Base-by-base conservation (phyloP, 2,888 invertebrate species). In the Oscheius sp. region DNA sequence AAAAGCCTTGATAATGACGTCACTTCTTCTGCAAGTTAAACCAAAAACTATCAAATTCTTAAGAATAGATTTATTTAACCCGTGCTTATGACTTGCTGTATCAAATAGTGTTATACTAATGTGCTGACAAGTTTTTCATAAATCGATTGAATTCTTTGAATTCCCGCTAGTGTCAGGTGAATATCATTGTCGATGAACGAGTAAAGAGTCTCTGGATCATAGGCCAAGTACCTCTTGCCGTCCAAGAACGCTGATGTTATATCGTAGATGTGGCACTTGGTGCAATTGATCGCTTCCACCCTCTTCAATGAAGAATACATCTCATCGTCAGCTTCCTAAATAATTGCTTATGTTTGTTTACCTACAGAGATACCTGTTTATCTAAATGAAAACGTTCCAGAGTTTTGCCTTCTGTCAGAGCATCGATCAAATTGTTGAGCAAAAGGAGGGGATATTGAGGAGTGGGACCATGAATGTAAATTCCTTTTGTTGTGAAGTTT, bases 241-340 rank as follows among this genome's bases (percentile, higher is more conserved):
- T 38, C 38, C 20, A 5, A 0, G 20, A 57, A 57, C 3, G 38
- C 41, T 14, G 51, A 32, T 2, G 38, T 12, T 8, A 57, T 38
- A 36, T 12, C 17, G 22, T 41, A 36, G n/a, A 57, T 9, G 12
- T 57, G 57, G 24, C 57, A 57, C 20, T 36, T 57, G 12, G 22
- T 12, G 33, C 57, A 57, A 20, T n/a, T 22, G 3, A 57, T 17
- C 5, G 57, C 57, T 57, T 41, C 20, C 17, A 57, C 24, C 12
- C 57, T 9, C 22, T 33, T 41, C 57, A 14, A 36, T n/a, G 24
- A 1, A 14, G 41, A 24, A 12, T 38, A 38, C 57, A 57, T 57
- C 24, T 57, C 57, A 12, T 57, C 57, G n/a, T 57, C 57, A n/a
- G 57, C 57, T 36, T 22, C 41, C 57, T 57, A 24, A 57, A 57